Percentiles rank a stretch among this genome's conserved stretches.
Evolutionary conservation across 2,888 invertebrate genomes (phyloP).

Genomic region (Ariolimax columbianus): DNA sequence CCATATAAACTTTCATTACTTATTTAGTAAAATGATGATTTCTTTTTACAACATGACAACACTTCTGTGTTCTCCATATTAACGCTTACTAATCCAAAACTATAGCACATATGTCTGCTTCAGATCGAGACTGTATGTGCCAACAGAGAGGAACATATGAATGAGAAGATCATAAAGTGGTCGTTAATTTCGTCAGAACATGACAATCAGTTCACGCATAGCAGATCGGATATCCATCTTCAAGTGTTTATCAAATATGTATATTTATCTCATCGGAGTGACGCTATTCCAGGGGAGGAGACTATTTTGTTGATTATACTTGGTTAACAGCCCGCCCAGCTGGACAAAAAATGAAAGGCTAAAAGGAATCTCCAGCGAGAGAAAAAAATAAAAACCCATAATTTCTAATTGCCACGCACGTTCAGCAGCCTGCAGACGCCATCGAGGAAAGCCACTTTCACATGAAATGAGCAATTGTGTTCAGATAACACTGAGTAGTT

Average conservation of each 20-base stretch:
- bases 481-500: not conserved
- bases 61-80: no score
- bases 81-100: no score
- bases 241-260: not conserved
- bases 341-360: constrained; percentile 5
- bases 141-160: not conserved
- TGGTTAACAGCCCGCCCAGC: not conserved
- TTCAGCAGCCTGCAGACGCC: not conserved
- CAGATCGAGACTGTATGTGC: not conserved
- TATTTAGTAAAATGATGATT: no score
- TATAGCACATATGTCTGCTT: no score
- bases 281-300: not conserved
- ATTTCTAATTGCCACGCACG: not conserved
- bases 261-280: not conserved
- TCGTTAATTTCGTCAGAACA: not conserved
- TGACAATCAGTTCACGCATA: not conserved
- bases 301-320: constrained; percentile 1
- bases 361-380: not conserved
- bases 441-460: not conserved
- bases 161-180: not conserved
- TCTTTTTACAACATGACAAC: no score
- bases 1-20: no score
- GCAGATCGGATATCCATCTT: not conserved
- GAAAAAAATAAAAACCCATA: not conserved
- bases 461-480: not conserved